phyloP scores from a whole-genome alignment of 2,888 invertebrate species.

The Malthinus seriepunctatus region DNA sequence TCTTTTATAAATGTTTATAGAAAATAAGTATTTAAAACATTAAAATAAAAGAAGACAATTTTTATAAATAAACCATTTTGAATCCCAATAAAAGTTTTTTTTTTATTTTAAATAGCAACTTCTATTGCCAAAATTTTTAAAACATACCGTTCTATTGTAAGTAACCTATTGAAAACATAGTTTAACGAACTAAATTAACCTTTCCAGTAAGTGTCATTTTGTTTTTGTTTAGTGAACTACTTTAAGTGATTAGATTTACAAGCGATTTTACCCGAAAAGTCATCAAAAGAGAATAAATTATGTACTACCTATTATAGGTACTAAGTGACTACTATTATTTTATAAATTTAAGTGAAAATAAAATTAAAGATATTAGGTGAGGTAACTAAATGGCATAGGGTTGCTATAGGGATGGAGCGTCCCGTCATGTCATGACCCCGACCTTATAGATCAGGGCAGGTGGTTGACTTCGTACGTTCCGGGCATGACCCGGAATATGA shows the following conservation, averaged over 20 bases:
- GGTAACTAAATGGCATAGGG: slow-evolving; percentile 31
- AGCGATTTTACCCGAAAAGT: background rate
- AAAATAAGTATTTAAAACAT: too few species aligned
- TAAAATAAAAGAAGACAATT: too few species aligned
- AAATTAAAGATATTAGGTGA: slow-evolving; percentile 17
- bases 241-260: background rate
- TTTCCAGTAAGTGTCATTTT: background rate
- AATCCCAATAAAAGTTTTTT: too few species aligned
- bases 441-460: slow-evolving; percentile 42
- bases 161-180: background rate
- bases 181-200: slow-evolving; percentile 6
- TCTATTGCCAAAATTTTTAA: background rate
- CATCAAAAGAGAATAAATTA: background rate
- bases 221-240: background rate
- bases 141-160: slow-evolving; percentile 3
- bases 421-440: slow-evolving; percentile 45
- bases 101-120: too few species aligned
- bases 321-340: too few species aligned
- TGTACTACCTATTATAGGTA: background rate
- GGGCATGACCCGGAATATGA: slow-evolving; percentile 35
- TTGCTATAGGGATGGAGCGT: slow-evolving; percentile 35
- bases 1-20: too few species aligned
- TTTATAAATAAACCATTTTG: too few species aligned
- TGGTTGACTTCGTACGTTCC: slow-evolving; percentile 39
- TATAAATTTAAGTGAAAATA: background rate